These are phyloP conservation scores for Rhinoptilus africanus DNA, from an alignment of 2,113 vertebrate species.

Conservation along the genomic window DNA sequence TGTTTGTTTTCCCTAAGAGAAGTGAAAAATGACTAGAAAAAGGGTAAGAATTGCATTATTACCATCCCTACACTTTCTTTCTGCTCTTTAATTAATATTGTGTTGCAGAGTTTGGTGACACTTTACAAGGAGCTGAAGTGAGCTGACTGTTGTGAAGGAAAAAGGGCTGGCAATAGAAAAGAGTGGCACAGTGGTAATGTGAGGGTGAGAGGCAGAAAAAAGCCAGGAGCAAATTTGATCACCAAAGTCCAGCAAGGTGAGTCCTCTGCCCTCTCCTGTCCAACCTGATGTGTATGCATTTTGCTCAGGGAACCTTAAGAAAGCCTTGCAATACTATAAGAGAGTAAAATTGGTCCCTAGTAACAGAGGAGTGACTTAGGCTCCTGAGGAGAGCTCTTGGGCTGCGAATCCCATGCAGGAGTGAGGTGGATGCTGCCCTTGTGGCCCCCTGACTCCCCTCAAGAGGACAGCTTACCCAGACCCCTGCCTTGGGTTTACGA, in stretches of 20 bases:
- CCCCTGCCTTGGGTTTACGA: not conserved
- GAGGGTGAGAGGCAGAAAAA: not conserved
- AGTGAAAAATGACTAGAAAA: not conserved
- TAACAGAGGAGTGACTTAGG: not conserved
- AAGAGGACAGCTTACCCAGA: not conserved
- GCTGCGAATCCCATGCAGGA: not conserved
- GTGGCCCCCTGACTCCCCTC: rapidly evolving
- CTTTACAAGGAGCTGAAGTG: not conserved
- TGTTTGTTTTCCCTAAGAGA: not conserved
- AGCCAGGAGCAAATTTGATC: not conserved
- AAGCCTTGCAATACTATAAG: not conserved
- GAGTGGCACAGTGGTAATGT: not conserved
- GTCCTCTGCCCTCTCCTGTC: not conserved
- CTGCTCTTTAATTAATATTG: not conserved
- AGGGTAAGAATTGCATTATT: not conserved
- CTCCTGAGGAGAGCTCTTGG: not conserved
- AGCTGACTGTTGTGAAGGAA: not conserved
- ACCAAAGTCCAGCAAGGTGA: not conserved
- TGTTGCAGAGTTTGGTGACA: not conserved
- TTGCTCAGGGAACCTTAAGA: not conserved
- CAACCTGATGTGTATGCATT: not conserved
- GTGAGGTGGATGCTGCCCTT: not conserved
- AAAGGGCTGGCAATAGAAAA: not conserved
- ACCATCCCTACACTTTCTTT: not conserved
- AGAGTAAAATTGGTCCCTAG: not conserved